phyloP scores from a whole-genome alignment of 2,797 vertebrate genomes.

The Alcedo quadribrachys region DNA sequence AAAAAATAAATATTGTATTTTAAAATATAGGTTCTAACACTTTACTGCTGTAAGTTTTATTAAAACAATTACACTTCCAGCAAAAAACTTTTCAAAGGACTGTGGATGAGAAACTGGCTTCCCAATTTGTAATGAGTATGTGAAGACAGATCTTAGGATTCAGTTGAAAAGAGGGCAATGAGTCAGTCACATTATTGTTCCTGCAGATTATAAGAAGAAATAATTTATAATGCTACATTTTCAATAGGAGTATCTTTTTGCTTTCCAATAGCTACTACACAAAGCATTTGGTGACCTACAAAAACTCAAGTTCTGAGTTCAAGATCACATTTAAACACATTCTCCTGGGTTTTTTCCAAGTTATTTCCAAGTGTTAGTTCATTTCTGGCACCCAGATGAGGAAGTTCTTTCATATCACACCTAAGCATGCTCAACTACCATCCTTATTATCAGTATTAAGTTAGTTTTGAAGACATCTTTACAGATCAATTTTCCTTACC shows the following conservation, averaged over 20 bases:
- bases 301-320: neutral
- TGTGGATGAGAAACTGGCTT: neutral
- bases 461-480: neutral
- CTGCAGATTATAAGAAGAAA: neutral
- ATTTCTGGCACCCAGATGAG: neutral
- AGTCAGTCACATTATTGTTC: neutral
- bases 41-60: neutral
- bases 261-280: neutral
- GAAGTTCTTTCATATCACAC: neutral
- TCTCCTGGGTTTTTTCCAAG: neutral
- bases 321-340: neutral
- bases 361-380: neutral
- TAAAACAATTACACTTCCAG: neutral
- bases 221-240: neutral
- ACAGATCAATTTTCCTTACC: neutral
- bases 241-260: neutral
- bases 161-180: neutral
- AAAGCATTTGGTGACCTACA: neutral
- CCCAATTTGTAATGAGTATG: neutral
- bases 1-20: neutral
- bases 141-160: neutral
- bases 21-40: neutral
- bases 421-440: neutral
- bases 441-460: neutral
- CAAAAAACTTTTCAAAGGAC: neutral